Percentiles rank a stretch among this genome's conserved stretches.
phyloP scores from a whole-genome alignment of 2,797 vertebrate species.

The Takifugu ocellatus region DNA sequence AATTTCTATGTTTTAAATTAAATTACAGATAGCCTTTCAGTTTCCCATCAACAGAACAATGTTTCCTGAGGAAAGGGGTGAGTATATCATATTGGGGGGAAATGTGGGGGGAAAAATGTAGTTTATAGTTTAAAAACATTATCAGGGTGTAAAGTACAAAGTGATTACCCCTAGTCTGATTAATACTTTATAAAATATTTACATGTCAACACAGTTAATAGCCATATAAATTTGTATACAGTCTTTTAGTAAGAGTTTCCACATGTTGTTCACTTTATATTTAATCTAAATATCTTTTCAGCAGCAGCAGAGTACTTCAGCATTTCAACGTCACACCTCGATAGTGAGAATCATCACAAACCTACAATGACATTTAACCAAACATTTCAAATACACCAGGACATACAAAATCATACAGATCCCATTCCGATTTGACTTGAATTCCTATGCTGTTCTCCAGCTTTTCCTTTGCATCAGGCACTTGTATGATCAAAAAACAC shows the following conservation, averaged over 20 bases:
- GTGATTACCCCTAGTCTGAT: too few species aligned
- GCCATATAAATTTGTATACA: conserved; percentile 35
- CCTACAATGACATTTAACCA: conserved; percentile 43
- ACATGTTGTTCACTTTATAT: conserved; percentile 45
- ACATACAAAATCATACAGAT: conserved; percentile 22
- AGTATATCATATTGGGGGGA: too few species aligned
- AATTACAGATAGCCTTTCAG: too few species aligned
- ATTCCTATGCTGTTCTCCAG: conserved; percentile 1
- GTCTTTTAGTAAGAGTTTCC: conserved; percentile 22
- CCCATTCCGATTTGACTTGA: not conserved
- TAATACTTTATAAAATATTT: conserved; percentile 10
- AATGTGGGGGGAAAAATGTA: too few species aligned
- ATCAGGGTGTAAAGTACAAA: too few species aligned
- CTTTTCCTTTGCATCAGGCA: conserved; percentile 32
- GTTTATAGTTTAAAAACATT: too few species aligned
- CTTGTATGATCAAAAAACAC: conserved; percentile 57
- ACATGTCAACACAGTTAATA: conserved; percentile 27
- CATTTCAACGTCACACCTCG: conserved; percentile 68
- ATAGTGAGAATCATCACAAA: conserved; percentile 49
- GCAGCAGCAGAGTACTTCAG: conserved; percentile 80
- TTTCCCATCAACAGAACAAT: too few species aligned
- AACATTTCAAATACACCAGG: conserved; percentile 27
- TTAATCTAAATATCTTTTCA: conserved; percentile 62
- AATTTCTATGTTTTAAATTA: too few species aligned
- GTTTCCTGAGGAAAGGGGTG: too few species aligned